Conservation (phyloP, 2,113 vertebrate genomes). For the Channa maculata region DNA sequence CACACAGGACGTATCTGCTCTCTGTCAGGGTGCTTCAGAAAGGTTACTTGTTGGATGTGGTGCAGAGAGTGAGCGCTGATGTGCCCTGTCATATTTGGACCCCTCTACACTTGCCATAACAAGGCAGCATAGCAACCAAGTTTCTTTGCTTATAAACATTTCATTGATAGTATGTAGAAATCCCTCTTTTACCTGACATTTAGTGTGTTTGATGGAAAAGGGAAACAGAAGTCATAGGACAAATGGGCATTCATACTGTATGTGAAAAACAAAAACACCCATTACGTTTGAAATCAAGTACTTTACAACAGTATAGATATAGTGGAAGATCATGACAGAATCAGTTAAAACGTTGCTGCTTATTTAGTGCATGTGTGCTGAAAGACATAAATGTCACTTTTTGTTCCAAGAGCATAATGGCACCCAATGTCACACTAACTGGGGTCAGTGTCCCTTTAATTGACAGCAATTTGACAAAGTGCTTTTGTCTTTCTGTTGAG, state of each 20-base stretch:
- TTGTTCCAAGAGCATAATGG: constrained; percentile 42
- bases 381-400: constrained; percentile 30
- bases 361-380: constrained; percentile 5
- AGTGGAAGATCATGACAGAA: not conserved
- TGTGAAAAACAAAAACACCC: constrained; percentile 14
- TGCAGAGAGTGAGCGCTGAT: constrained; percentile 53
- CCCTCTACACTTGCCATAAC: constrained; percentile 73
- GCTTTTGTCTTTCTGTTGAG: constrained; percentile 12
- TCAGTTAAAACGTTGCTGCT: constrained; percentile 7
- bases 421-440: constrained; percentile 34
- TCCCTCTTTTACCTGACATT: constrained; percentile 43
- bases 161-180: constrained; percentile 51
- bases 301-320: not conserved
- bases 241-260: constrained; percentile 14
- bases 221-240: constrained; percentile 26
- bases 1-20: constrained; percentile 43
- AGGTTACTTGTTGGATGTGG: constrained; percentile 61
- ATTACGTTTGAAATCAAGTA: constrained; percentile 28
- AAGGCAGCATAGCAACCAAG: constrained; percentile 82
- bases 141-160: constrained; percentile 56
- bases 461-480: constrained; percentile 44
- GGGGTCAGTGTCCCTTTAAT: constrained; percentile 60
- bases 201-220: constrained; percentile 18
- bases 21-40: constrained; percentile 64
- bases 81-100: constrained; percentile 53